Percentiles rank a stretch among this genome's conserved stretches.
Conservation (phyloP, 2,113 vertebrate species). For the Mormyrus iriodes region DNA sequence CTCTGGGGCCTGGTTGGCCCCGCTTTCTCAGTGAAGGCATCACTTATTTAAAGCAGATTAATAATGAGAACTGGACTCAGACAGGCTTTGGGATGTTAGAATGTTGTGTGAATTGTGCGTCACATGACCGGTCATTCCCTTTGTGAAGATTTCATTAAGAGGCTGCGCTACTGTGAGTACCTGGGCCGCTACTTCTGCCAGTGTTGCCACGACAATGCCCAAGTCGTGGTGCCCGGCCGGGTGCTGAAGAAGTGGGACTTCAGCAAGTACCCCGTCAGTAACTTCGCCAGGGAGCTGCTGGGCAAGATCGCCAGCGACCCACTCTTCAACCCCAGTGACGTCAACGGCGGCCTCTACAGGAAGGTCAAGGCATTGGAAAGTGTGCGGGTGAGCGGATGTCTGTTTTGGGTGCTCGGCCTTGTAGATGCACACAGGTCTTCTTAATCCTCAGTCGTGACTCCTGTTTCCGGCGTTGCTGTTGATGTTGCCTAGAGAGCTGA, state of each 20-base stretch:
- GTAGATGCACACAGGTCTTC: not conserved
- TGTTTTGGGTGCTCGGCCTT: not conserved
- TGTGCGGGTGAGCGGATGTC: constrained; percentile 68
- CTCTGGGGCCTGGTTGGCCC: not conserved
- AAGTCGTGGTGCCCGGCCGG: constrained; percentile 78
- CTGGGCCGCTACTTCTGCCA: constrained; percentile 96
- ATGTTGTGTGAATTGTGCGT: not conserved
- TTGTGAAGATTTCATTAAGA: constrained; percentile 84
- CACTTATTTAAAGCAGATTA: not conserved
- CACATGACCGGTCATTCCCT: not conserved
- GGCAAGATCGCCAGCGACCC: constrained; percentile 90
- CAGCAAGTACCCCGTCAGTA: constrained; percentile 90
- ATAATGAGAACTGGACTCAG: not conserved
- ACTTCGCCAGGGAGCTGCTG: constrained; percentile 90
- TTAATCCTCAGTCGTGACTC: not conserved
- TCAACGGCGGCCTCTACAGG: constrained; percentile 82
- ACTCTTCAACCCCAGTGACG: constrained; percentile 85
- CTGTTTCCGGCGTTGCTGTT: not conserved
- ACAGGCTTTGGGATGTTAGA: not conserved
- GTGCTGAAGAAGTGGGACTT: constrained; percentile 95
- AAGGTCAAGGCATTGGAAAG: constrained; percentile 84
- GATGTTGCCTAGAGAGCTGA: not conserved
- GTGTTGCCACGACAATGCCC: constrained; percentile 93
- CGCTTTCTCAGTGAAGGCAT: not conserved
- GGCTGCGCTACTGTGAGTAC: constrained; percentile 93